Base-by-base conservation (phyloP, 2,888 invertebrate genomes). In the Uloborus plumipes region DNA sequence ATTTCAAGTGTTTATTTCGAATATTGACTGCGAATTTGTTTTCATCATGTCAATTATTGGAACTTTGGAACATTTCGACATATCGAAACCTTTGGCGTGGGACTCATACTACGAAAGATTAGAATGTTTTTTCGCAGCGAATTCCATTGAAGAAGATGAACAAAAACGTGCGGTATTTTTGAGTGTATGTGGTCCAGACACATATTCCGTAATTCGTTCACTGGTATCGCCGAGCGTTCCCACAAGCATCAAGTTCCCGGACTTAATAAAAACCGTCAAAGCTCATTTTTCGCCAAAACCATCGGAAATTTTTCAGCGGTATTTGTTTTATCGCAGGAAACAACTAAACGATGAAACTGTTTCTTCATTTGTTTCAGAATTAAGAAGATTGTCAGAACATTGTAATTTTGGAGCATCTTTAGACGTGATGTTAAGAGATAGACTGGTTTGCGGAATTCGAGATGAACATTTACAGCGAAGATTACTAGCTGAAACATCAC, bases 71-170 rank as follows among this genome's bases (percentile, higher is more conserved):
- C 16, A 15, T n/a, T 53, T 53, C 6, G 53, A 53, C n/a, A 7
- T 53, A 15, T 53, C 53, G 15, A 53, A 53, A 53, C 53, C 53
- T 53, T 53, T n/a, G n/a, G 2, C 53, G 53, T 53, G 53, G 53
- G n/a, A 53, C 53, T 53, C 53, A 3, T 26, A 26, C 26, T 53
- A 53, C n/a, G 53, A 53, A 53, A 53, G 53, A 53, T 53, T 53
- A 6, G 53, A 53, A 53, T 26, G 26, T 26, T 26, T 26, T 26
- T 26, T 26, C 4, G 26, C 2, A 26, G 26, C 26, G 4, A 26
- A 53, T 53, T 16, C 15, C 3, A 53, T 53, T 16, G n/a, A 15
- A 53, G 6, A 53, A 15, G n/a, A 53, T 15, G n/a, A 53, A 16
- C 53, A 53, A 53, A 53, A 53, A n/a, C 53, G 16, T 16, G 53